Evolutionary conservation across 2,888 invertebrate species (phyloP).

Genomic region (Pristionchus japonicus): DNA sequence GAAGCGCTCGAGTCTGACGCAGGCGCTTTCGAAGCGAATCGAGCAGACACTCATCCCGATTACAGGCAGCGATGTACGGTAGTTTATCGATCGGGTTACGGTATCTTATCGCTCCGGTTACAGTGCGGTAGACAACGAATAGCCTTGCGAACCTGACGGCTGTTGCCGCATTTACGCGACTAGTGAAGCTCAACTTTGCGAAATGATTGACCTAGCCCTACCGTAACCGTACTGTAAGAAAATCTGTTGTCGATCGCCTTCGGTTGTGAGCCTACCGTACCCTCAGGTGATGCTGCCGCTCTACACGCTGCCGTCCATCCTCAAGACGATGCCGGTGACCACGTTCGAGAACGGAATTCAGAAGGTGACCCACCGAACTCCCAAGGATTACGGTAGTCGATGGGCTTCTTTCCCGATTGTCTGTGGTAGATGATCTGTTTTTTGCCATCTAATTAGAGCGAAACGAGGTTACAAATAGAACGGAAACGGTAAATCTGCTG

Average conservation of each 20-base stretch:
- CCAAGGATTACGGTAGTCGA: background rate
- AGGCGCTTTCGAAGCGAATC: background rate
- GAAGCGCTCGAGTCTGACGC: background rate
- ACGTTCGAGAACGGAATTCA: conserved; percentile 35
- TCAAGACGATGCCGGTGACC: conserved; percentile 13
- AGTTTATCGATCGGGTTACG: no score
- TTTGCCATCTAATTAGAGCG: no score
- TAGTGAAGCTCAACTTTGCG: no score
- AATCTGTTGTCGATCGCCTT: background rate
- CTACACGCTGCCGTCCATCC: conserved; percentile 33
- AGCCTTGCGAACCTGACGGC: background rate
- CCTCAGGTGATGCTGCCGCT: conserved; percentile 27
- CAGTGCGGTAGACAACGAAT: background rate
- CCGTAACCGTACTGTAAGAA: no score
- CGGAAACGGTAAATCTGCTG: no score
- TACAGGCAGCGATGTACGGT: no score
- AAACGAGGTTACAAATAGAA: no score
- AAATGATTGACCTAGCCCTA: background rate
- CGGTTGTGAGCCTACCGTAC: background rate
- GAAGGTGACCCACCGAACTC: background rate
- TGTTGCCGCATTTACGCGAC: no score
- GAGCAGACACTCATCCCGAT: background rate
- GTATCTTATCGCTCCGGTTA: background rate
- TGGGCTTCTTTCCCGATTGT: no score
- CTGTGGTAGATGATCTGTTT: no score